A percentile compares a stretch with the other conserved stretches of the same genome.
Conservation (phyloP, 2,797 vertebrate genomes). For the Benthosema pterotum region DNA sequence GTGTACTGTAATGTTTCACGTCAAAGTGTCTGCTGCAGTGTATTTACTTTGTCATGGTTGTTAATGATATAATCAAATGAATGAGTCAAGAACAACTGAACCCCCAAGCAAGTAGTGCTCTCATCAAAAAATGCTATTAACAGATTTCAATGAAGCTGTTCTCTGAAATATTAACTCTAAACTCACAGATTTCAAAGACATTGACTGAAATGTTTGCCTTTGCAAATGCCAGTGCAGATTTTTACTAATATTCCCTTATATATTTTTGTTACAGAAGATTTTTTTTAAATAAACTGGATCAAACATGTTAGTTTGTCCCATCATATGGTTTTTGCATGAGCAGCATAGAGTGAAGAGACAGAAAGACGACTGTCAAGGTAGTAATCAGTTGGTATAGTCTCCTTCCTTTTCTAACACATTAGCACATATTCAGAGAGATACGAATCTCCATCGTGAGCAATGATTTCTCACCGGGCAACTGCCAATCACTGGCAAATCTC, state of each 20-base stretch:
- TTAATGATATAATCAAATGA: neutral
- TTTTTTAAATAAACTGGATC: too few relatives aligned
- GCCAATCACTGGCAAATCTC: constrained; percentile 40
- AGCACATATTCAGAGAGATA: neutral
- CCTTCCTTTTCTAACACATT: neutral
- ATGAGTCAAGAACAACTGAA: neutral
- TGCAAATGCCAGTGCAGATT: too few relatives aligned
- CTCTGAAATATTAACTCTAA: too few relatives aligned
- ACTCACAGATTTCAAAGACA: too few relatives aligned
- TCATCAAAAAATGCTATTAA: neutral
- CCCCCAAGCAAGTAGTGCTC: neutral
- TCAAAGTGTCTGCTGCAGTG: constrained; percentile 3
- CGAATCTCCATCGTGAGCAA: constrained; percentile 1
- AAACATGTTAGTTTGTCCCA: too few relatives aligned
- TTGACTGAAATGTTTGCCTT: too few relatives aligned
- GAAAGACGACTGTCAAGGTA: too few relatives aligned
- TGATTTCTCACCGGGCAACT: constrained; percentile 40
- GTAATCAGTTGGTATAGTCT: neutral
- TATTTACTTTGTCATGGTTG: constrained; percentile 11
- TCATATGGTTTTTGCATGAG: too few relatives aligned
- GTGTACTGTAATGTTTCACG: constrained; percentile 20
- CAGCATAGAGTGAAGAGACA: too few relatives aligned
- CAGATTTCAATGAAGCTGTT: constrained; percentile 9
- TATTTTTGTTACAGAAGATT: too few relatives aligned
- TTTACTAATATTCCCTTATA: too few relatives aligned